Conservation (phyloP, 2,797 vertebrate genomes). For the Meriones psammophilus region DNA sequence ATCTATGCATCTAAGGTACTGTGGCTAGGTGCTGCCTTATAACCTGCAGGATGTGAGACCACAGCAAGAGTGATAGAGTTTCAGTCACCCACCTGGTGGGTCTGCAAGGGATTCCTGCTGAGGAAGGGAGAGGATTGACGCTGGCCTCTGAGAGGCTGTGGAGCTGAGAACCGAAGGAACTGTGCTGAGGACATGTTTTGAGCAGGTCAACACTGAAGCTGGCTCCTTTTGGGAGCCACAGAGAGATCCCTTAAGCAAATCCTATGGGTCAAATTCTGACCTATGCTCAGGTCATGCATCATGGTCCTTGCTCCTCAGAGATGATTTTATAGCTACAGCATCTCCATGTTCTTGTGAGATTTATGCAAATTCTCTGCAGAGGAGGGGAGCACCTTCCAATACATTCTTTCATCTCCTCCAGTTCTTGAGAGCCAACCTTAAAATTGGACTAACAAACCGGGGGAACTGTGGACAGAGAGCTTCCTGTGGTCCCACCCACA, state of each 20-base stretch:
- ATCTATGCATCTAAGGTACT: conserved; percentile 97
- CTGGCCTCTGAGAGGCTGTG: fast-evolving
- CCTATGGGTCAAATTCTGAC: background rate
- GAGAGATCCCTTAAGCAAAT: background rate
- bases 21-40: fast-evolving
- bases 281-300: fast-evolving
- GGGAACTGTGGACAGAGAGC: background rate
- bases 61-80: background rate
- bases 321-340: background rate
- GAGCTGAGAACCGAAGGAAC: background rate
- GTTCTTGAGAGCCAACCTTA: background rate
- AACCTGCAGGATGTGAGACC: background rate
- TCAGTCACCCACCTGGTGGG: fast-evolving
- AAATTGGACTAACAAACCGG: background rate
- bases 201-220: background rate
- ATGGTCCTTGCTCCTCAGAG: background rate
- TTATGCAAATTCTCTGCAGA: background rate
- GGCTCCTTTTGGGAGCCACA: background rate
- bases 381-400: background rate
- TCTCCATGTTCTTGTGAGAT: background rate
- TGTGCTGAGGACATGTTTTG: too few species aligned
- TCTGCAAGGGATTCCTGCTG: background rate
- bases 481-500: background rate
- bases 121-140: background rate
- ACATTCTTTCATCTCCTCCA: background rate